These are phyloP conservation scores for Heteractis magnifica DNA, from an alignment of 92 coral and sea anemone species.

Conservation along the genomic window DNA sequence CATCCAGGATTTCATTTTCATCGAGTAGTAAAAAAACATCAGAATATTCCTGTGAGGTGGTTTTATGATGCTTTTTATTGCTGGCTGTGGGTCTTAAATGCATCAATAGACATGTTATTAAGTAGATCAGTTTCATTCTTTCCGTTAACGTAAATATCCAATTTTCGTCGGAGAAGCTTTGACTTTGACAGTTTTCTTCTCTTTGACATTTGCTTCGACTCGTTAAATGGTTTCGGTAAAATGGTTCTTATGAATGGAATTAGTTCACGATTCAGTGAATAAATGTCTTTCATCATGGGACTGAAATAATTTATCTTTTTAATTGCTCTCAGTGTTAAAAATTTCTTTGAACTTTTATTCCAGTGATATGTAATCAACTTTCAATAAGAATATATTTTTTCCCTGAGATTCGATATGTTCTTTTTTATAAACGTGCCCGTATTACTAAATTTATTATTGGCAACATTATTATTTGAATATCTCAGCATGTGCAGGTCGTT, in stretches of 20 bases:
- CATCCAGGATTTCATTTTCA: conserved; percentile 4
- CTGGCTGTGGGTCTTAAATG: background rate
- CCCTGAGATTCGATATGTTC: too few relatives aligned
- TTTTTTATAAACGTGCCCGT: too few relatives aligned
- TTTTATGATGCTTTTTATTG: background rate
- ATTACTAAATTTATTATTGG: too few relatives aligned
- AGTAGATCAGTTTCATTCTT: background rate
- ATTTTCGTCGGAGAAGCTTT: background rate
- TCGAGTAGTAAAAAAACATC: conserved; percentile 7
- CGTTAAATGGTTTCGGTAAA: background rate
- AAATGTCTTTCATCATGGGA: background rate
- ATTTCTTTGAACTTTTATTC: too few relatives aligned
- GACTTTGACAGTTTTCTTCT: background rate
- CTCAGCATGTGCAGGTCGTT: too few relatives aligned
- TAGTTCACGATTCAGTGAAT: background rate
- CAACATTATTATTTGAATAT: too few relatives aligned
- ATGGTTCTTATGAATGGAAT: background rate
- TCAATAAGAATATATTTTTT: too few relatives aligned
- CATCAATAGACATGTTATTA: background rate
- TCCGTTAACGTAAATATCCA: background rate
- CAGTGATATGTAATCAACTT: too few relatives aligned
- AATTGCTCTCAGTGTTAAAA: too few relatives aligned
- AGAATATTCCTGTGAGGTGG: background rate
- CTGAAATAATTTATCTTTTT: background rate
- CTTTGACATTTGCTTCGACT: background rate